These are phyloP conservation scores for Nomada fabriciana DNA, from an alignment of 2,888 invertebrate genomes.

Conservation along the genomic window DNA sequence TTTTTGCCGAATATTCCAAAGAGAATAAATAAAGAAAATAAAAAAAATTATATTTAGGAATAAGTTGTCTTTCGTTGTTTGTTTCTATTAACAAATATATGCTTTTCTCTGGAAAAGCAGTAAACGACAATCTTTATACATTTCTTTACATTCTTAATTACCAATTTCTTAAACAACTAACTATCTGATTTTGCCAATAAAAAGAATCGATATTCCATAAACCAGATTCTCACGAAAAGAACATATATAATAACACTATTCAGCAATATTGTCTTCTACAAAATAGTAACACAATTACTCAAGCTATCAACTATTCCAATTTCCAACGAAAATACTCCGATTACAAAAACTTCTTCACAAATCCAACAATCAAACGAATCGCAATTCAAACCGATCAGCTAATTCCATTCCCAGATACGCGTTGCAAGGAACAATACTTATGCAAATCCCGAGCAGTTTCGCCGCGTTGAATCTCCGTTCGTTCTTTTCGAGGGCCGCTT, in stretches of 20 bases:
- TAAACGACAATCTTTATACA: neutral
- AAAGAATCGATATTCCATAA: too few relatives aligned
- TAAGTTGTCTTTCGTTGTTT: neutral
- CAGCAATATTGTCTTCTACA: neutral
- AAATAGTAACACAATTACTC: too few relatives aligned
- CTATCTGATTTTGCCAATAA: neutral
- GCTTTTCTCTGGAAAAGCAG: neutral
- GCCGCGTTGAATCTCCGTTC: neutral
- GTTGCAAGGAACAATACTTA: conserved; percentile 11
- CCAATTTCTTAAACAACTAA: neutral
- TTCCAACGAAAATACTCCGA: neutral
- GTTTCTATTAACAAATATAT: too few relatives aligned
- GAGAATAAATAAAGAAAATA: too few relatives aligned
- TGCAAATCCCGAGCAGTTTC: conserved; percentile 19
- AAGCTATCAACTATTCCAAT: neutral
- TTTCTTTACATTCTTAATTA: neutral
- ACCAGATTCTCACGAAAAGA: neutral
- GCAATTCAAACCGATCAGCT: conserved; percentile 6
- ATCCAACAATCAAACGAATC: neutral
- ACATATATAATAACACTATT: neutral
- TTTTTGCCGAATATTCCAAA: too few relatives aligned
- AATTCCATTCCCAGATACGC: neutral
- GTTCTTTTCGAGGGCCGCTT: conserved; percentile 6
- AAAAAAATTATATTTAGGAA: too few relatives aligned
- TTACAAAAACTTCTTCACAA: neutral